These are phyloP conservation scores for Ferdinandea cuprea DNA, from an alignment of 2,888 invertebrate genomes.

Conservation along the genomic window DNA sequence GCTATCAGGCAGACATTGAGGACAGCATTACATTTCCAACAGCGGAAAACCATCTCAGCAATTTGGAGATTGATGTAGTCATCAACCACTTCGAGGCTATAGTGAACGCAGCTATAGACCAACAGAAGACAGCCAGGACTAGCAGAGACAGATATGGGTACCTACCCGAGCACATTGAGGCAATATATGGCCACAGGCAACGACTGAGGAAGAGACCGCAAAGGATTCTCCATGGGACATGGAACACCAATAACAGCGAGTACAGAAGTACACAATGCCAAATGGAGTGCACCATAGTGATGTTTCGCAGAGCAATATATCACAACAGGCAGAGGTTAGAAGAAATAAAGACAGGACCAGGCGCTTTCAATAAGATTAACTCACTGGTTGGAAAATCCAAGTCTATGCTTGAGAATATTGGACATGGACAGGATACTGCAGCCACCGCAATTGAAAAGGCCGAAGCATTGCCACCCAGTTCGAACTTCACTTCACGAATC, in stretches of 20 bases:
- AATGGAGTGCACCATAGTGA: too few species aligned
- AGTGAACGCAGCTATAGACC: background rate
- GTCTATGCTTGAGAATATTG: too few species aligned
- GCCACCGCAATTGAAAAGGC: too few species aligned
- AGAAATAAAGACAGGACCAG: too few species aligned
- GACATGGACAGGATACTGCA: too few species aligned
- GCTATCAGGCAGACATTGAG: background rate
- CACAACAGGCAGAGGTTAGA: too few species aligned
- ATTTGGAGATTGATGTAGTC: background rate
- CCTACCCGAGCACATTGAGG: background rate
- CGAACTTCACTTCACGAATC: too few species aligned
- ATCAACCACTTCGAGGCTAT: background rate
- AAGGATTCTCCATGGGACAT: background rate
- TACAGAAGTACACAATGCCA: background rate
- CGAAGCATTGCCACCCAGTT: too few species aligned
- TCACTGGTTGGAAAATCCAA: too few species aligned
- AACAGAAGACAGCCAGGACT: background rate
- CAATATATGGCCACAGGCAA: background rate
- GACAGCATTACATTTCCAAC: background rate
- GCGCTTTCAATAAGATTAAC: too few species aligned
- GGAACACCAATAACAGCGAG: background rate
- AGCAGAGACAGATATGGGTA: conserved; percentile 1
- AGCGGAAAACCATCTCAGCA: background rate
- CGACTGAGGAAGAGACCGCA: conserved; percentile 1
- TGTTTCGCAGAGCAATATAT: too few species aligned